A percentile compares a stretch with the other conserved stretches of the same genome.
phyloP scores from a whole-genome alignment of 2,113 vertebrate species.

The Callospermophilus lateralis region DNA sequence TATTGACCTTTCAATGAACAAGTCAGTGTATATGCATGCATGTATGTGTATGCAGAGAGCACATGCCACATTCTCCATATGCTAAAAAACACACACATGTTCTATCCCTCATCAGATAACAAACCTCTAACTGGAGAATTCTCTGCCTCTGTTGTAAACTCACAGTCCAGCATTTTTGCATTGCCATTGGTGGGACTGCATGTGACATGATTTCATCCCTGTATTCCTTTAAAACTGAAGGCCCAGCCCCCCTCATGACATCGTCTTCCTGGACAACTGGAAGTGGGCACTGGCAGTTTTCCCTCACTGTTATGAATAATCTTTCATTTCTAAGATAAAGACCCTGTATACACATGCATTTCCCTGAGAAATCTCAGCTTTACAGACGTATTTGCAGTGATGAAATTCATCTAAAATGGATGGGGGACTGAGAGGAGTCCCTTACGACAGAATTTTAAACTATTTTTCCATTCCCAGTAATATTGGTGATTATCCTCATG shows the following conservation, averaged over 20 bases:
- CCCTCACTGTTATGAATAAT: rapidly evolving
- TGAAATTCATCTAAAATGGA: not conserved
- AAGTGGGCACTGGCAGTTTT: not conserved
- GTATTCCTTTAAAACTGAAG: not conserved
- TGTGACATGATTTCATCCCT: not conserved
- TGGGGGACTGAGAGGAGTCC: not conserved
- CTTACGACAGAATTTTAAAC: not conserved
- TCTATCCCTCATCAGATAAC: not conserved
- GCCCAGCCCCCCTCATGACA: not conserved
- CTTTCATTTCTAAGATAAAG: not conserved
- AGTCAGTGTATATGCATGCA: not conserved
- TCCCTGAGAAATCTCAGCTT: not conserved
- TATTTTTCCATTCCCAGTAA: not conserved
- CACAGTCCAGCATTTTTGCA: not conserved
- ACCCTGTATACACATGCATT: not conserved
- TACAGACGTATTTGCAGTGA: rapidly evolving
- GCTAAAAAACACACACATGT: not conserved
- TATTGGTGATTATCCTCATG: not conserved
- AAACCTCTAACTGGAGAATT: too few relatives aligned
- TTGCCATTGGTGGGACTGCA: not conserved
- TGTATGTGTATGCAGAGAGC: not conserved
- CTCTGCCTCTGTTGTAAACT: not conserved
- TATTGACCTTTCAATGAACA: not conserved
- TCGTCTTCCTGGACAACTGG: not conserved
- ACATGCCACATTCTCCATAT: too few relatives aligned